Base-by-base conservation (phyloP, 2,888 invertebrate species). In the Amaurobius ferox region DNA sequence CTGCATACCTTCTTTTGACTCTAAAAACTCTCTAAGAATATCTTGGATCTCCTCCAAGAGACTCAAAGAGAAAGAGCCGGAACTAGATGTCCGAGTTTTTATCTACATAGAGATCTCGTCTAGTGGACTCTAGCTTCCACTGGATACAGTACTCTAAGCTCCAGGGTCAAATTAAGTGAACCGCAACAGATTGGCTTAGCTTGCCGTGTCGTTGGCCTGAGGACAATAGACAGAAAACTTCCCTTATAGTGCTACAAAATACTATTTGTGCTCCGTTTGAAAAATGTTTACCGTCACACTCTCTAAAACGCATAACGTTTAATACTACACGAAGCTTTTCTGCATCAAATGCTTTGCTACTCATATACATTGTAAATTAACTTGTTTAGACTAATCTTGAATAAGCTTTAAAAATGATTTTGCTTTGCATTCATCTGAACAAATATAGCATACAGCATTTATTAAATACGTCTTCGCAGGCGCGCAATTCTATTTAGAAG, bases 81-180 rank as follows among this genome's bases (percentile, higher is more conserved):
- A 79, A 79, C 70, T 71, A 26, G 32, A 72, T 39, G 39, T 66
- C 66, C 68, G 68, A 26, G 67, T 29, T 68, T 80, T 73, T 80
- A 80, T 80, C 76, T 44, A n/a, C 40, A 70, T 62, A 76, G 81
- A 71, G 44, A 68, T 80, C 80, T 80, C 39, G 66, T 64, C 32
- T 39, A 29, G 48, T 73, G 72, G 71, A 72, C 72, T 48, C 39
- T 72, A 55, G 61, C 39, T 55, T 71, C 67, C 68, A 80, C 40
- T 76, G 28, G 68, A 23, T 71, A 29, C 35, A 39, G 35, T 61
- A 39, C 29, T 19, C 19, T 39, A 61, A 70, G 39, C 39, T 73
- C 66, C 74, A 76, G 81, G 81, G 81, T 83, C 81, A 83, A 64
- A 71, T 30, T 76, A 71, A 83, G 71, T 83, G 81, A 83, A 83